Conservation (phyloP, 2,888 invertebrate species). For the Nephrotoma appendiculata region DNA sequence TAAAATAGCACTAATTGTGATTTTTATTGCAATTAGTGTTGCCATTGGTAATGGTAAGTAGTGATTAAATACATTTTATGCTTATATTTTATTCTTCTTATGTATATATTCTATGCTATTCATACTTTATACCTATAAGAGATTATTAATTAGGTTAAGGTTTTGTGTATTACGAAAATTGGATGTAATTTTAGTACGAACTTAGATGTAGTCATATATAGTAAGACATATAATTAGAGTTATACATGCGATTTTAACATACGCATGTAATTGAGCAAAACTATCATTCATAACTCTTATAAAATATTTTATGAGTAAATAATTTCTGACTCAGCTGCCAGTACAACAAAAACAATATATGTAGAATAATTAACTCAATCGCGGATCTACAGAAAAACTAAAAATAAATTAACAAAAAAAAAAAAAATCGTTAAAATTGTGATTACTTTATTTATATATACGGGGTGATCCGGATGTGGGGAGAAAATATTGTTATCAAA, state of each 20-base stretch:
- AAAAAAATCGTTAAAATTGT: neutral
- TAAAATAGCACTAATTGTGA: neutral
- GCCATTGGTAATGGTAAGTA: neutral
- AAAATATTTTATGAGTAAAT: neutral
- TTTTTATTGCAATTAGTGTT: conserved; percentile 3
- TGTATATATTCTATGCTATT: neutral
- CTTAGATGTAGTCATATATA: neutral
- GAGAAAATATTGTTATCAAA: neutral
- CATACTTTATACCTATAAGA: neutral
- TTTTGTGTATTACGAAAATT: neutral
- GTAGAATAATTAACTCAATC: neutral
- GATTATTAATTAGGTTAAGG: neutral
- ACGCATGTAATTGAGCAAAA: neutral
- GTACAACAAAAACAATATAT: neutral
- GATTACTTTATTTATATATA: neutral
- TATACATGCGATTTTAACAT: neutral
- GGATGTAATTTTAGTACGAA: neutral
- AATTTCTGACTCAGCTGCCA: neutral
- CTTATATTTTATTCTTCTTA: neutral
- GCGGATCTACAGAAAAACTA: neutral
- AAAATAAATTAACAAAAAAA: neutral
- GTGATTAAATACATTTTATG: neutral
- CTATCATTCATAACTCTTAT: neutral
- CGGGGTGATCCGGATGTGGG: neutral
- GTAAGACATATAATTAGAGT: neutral